phyloP scores from a whole-genome alignment of 2,113 vertebrate genomes.

The Emydocephalus ijimae region DNA sequence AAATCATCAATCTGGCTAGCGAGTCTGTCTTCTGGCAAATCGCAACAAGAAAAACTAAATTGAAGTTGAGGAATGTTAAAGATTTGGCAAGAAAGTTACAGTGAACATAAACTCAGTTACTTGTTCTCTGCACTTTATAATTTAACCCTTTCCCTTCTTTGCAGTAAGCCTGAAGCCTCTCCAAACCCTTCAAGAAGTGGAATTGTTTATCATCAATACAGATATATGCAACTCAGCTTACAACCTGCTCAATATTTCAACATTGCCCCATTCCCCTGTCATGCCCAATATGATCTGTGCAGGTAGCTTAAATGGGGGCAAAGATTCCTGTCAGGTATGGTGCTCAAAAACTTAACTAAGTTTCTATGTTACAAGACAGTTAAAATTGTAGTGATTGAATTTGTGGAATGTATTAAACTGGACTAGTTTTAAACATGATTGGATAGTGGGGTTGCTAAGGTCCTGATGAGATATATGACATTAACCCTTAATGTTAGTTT shows the following conservation, averaged over 20 bases:
- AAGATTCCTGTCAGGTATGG: conserved; percentile 18
- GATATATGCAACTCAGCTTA: conserved; percentile 5
- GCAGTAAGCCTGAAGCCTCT: background rate
- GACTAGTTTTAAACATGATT: background rate
- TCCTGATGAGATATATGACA: background rate
- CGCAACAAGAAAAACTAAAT: background rate
- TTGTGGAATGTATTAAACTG: background rate
- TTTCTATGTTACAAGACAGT: background rate
- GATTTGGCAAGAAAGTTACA: background rate
- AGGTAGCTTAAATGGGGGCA: background rate
- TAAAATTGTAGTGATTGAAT: background rate
- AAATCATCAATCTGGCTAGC: background rate
- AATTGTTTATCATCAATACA: background rate
- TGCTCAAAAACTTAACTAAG: background rate
- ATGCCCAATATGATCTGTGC: conserved; percentile 27
- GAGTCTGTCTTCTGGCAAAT: background rate
- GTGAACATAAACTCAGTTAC: background rate
- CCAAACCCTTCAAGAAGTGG: conserved; percentile 17
- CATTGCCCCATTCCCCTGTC: background rate
- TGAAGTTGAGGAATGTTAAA: background rate
- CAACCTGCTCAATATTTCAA: accelerated
- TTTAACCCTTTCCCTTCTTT: background rate
- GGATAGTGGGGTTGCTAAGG: background rate
- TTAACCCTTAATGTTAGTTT: background rate
- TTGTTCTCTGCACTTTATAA: background rate